Conservation (phyloP, 2,113 vertebrate genomes). For the Romanogobio albipinnatus region DNA sequence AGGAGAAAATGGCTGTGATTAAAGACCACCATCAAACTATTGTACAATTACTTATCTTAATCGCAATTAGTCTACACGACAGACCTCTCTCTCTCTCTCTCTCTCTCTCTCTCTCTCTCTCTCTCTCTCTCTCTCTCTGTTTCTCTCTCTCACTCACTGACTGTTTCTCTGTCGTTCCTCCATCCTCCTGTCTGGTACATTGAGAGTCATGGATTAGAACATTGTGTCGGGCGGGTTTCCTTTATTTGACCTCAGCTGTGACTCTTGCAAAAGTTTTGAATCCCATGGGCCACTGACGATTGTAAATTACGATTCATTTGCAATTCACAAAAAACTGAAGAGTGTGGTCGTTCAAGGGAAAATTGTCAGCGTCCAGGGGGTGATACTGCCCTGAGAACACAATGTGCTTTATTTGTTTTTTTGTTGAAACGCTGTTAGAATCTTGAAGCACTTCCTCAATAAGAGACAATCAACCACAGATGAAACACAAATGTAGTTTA, state of each 20-base stretch:
- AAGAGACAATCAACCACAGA: slow-evolving; percentile 20
- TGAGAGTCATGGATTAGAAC: background rate
- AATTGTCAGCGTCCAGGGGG: slow-evolving; percentile 2
- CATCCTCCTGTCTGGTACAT: slow-evolving; percentile 8
- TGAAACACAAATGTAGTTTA: slow-evolving; percentile 15
- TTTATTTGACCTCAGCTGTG: slow-evolving; percentile 19
- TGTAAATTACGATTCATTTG: background rate
- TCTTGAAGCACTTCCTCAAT: slow-evolving; percentile 22
- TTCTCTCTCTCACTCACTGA: slow-evolving; percentile 7
- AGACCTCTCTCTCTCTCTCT: background rate
- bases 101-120: background rate
- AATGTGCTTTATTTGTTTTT: background rate
- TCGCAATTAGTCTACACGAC: slow-evolving; percentile 31
- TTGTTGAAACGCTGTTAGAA: background rate
- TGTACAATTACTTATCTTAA: slow-evolving; percentile 49
- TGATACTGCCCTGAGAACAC: background rate
- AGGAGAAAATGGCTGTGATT: slow-evolving; percentile 64
- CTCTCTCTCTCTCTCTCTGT: background rate
- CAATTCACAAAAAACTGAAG: background rate
- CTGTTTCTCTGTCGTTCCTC: slow-evolving; percentile 6
- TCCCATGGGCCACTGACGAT: slow-evolving; percentile 9
- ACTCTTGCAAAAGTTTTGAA: slow-evolving; percentile 20
- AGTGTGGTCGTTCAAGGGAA: background rate
- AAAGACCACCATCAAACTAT: slow-evolving; percentile 53
- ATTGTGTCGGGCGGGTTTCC: slow-evolving; percentile 27